Conservation (phyloP, 1,140 invertebrate genomes). For the Stegodyphus dumicola region DNA sequence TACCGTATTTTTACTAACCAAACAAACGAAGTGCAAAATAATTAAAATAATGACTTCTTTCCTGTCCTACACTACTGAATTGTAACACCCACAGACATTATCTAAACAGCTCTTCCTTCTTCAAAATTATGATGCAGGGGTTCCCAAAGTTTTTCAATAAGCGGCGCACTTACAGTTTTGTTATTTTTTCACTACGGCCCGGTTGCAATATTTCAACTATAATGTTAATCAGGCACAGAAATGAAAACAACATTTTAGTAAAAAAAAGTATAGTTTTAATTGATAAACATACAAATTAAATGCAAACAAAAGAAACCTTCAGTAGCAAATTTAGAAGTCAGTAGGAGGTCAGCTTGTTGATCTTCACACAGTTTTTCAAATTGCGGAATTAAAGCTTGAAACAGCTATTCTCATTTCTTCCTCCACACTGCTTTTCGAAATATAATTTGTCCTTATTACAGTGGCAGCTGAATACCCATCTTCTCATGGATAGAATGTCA, state of each 20-base stretch:
- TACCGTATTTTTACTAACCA: too few species aligned
- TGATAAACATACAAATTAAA: background rate
- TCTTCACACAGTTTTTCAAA: background rate
- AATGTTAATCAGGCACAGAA: background rate
- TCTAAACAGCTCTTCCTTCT: too few species aligned
- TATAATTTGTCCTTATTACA: background rate
- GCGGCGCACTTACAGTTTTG: too few species aligned
- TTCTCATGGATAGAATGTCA: background rate
- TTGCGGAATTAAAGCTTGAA: background rate
- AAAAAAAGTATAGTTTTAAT: background rate
- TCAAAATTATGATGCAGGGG: too few species aligned
- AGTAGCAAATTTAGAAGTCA: background rate
- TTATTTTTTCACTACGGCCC: too few species aligned
- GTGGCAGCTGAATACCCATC: background rate
- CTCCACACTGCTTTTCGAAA: background rate
- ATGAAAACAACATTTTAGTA: background rate
- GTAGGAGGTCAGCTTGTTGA: background rate
- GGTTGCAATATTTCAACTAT: background rate
- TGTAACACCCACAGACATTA: too few species aligned
- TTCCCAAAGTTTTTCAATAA: too few species aligned
- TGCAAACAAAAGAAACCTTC: background rate
- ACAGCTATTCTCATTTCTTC: background rate
- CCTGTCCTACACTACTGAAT: too few species aligned
- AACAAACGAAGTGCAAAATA: too few species aligned
- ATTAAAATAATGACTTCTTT: too few species aligned